A percentile compares a stretch with the other conserved stretches of the same genome.
phyloP scores from a whole-genome alignment of 2,797 vertebrate genomes.

The Setipinna tenuifilis region DNA sequence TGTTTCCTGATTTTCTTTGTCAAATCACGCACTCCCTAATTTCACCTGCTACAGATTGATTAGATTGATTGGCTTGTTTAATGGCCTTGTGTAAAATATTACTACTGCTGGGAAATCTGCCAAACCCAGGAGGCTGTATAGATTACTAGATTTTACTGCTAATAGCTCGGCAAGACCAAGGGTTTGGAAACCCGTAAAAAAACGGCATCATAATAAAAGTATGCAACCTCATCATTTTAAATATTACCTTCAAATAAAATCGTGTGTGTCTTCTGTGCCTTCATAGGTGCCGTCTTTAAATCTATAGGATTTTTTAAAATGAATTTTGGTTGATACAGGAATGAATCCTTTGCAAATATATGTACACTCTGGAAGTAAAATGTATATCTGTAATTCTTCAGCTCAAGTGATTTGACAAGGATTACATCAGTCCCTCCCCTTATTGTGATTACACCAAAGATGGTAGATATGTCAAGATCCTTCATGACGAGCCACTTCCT shows the following conservation, averaged over 20 bases:
- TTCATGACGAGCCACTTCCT: too few species aligned
- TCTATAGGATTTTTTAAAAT: neutral
- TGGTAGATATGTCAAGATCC: too few species aligned
- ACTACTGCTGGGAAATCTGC: neutral
- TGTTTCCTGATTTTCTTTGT: neutral
- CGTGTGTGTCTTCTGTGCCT: neutral
- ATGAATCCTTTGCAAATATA: neutral
- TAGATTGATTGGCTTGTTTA: neutral
- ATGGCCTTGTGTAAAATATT: neutral
- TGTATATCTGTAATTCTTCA: too few species aligned
- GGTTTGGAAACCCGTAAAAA: neutral
- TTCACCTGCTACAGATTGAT: neutral
- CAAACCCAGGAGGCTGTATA: neutral
- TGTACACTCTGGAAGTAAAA: too few species aligned
- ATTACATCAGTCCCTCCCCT: neutral
- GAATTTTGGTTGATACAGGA: neutral
- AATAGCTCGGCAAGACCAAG: neutral
- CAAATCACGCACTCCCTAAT: neutral
- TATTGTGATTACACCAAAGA: neutral
- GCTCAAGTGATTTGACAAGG: neutral
- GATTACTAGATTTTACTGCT: neutral
- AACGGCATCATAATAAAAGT: neutral
- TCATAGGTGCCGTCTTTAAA: neutral
- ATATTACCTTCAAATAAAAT: neutral
- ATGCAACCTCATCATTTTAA: neutral